These are phyloP conservation scores for Loriculus beryllinus DNA, from an alignment of 2,797 vertebrate genomes.

Conservation along the genomic window DNA sequence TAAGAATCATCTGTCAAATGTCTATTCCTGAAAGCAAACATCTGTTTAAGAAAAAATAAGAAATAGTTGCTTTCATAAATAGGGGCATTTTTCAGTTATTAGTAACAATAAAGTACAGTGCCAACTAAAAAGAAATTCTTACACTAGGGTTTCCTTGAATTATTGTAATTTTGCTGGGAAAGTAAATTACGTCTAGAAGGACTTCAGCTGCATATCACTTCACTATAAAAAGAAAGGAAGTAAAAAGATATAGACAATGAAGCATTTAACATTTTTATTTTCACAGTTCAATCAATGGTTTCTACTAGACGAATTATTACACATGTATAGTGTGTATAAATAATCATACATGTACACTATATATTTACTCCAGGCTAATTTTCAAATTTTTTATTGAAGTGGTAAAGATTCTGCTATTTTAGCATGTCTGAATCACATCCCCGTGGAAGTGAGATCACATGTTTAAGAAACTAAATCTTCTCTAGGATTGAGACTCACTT, in stretches of 20 bases:
- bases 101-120: neutral
- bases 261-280: neutral
- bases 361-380: neutral
- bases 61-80: neutral
- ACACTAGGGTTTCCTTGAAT: neutral
- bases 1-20: neutral
- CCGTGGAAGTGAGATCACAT: neutral
- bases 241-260: neutral
- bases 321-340: neutral
- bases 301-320: neutral
- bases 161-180: neutral
- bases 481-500: neutral
- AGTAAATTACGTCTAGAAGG: neutral
- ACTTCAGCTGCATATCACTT: neutral
- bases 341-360: neutral
- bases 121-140: neutral
- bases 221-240: neutral
- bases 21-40: neutral
- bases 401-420: neutral
- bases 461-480: neutral
- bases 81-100: neutral
- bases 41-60: neutral
- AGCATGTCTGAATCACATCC: neutral
- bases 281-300: fast-evolving
- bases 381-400: neutral